Conservation (phyloP, 2,888 invertebrate genomes). For the Agapetus fuscipes region DNA sequence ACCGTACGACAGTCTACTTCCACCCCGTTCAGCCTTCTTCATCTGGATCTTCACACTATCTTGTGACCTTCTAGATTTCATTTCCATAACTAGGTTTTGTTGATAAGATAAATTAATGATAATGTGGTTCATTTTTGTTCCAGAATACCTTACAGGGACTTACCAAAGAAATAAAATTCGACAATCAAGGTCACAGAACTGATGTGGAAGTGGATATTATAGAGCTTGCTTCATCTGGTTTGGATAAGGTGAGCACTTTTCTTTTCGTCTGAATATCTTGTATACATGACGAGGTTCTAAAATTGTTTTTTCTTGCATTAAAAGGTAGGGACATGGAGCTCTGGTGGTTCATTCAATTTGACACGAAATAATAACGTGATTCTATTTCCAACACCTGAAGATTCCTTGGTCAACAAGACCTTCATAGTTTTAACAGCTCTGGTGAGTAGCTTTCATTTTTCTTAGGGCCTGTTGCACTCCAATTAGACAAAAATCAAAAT, state of each 20-base stretch:
- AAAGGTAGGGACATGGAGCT: slow-evolving; percentile 58
- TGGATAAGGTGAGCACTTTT: slow-evolving; percentile 43
- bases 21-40: no score
- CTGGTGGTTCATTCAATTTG: slow-evolving; percentile 49
- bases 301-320: slow-evolving; percentile 19
- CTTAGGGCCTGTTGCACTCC: no score
- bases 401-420: slow-evolving; percentile 60
- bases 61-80: no score
- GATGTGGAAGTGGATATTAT: slow-evolving; percentile 60
- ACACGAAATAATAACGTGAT: slow-evolving; percentile 36
- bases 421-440: slow-evolving; percentile 62
- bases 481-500: no score
- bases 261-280: neutral
- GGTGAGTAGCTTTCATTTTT: no score
- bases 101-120: no score
- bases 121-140: slow-evolving; percentile 21
- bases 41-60: no score
- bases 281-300: no score
- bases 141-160: slow-evolving; percentile 60
- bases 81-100: no score
- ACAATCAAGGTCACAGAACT: slow-evolving; percentile 64
- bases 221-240: slow-evolving; percentile 52
- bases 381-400: slow-evolving; percentile 41
- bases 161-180: slow-evolving; percentile 68
- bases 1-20: no score